phyloP scores from a whole-genome alignment of 2,888 invertebrate species.

The Hyposoter didymator region DNA sequence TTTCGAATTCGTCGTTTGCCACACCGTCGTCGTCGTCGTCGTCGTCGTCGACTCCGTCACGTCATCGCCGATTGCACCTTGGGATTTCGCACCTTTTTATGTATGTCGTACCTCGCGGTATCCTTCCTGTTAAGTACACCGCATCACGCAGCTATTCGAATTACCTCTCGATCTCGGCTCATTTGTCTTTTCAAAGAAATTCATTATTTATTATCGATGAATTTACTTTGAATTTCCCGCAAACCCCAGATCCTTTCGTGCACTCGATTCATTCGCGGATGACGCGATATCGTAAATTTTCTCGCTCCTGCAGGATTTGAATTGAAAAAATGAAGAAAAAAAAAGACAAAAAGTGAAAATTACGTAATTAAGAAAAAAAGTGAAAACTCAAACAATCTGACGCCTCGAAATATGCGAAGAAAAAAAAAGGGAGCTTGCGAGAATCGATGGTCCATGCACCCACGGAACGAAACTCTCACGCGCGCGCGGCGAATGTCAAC shows the following conservation, averaged over 20 bases:
- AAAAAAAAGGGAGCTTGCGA: conserved; percentile 5
- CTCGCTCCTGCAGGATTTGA: too few species aligned
- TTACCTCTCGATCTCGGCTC: not conserved
- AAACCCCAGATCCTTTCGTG: not conserved
- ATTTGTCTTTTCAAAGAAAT: not conserved
- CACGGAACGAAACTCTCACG: conserved; percentile 68
- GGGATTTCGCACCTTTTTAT: conserved; percentile 70
- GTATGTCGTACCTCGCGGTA: conserved; percentile 13
- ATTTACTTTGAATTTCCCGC: not conserved
- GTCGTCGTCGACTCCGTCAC: conserved; percentile 66
- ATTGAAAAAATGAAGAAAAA: too few species aligned
- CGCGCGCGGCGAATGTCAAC: conserved; percentile 76
- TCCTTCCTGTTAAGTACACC: conserved; percentile 11
- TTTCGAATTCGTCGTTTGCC: conserved; percentile 77
- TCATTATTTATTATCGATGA: not conserved
- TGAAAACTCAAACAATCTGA: not conserved
- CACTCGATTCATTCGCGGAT: not conserved
- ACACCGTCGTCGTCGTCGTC: conserved; percentile 61
- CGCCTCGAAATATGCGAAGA: not conserved
- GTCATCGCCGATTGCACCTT: conserved; percentile 77
- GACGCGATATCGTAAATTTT: too few species aligned
- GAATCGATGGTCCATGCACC: conserved; percentile 48
- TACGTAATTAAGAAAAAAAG: not conserved
- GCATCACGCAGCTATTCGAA: not conserved
- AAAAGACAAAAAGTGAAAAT: not conserved